Conservation (phyloP, 2,113 vertebrate genomes). For the Nyctibius bracteatus region DNA sequence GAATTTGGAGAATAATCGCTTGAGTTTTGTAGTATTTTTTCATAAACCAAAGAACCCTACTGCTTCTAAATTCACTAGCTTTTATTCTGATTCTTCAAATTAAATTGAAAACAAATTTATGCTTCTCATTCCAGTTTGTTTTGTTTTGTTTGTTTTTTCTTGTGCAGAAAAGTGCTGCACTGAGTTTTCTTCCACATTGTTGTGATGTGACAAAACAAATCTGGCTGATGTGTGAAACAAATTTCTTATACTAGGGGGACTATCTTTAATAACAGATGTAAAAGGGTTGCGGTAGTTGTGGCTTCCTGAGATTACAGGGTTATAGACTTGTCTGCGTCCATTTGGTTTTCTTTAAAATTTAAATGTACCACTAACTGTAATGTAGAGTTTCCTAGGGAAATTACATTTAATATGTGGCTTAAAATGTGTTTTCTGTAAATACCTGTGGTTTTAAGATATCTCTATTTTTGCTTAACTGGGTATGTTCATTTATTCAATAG, state of each 20-base stretch:
- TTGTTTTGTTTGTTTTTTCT: neutral
- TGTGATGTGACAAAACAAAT: conserved; percentile 22
- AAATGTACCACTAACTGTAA: conserved; percentile 44
- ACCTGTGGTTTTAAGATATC: conserved; percentile 34
- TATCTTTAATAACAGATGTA: conserved; percentile 22
- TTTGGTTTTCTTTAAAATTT: conserved; percentile 57
- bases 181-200: neutral
- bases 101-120: neutral
- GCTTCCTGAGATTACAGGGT: conserved; percentile 45
- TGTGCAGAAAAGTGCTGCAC: neutral
- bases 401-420: conserved; percentile 43
- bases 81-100: neutral
- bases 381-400: conserved; percentile 47
- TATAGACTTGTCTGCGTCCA: neutral
- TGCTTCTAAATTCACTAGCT: neutral
- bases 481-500: conserved; percentile 3
- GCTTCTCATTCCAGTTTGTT: neutral
- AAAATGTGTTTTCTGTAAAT: conserved; percentile 43
- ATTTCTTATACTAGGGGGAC: neutral
- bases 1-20: neutral
- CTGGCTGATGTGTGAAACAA: neutral
- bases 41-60: neutral
- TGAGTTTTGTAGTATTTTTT: neutral
- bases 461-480: conserved; percentile 27
- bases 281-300: conserved; percentile 43